Conservation (phyloP, 2,113 vertebrate genomes). For the Globicephala melas region DNA sequence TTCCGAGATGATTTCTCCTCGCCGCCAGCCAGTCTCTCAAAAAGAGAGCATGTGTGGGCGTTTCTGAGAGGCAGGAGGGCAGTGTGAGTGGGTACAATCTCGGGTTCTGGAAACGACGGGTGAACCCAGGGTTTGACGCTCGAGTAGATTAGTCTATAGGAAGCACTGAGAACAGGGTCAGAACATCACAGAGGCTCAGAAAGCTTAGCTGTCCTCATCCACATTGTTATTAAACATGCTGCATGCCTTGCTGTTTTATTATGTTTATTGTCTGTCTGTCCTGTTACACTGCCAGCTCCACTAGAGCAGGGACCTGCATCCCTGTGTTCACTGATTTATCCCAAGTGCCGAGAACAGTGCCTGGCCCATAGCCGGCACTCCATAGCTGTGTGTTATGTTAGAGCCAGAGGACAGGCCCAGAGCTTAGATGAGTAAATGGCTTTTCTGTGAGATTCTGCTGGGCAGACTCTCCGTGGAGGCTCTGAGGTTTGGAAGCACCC, state of each 20-base stretch:
- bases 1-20: not conserved
- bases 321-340: rapidly evolving
- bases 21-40: not conserved
- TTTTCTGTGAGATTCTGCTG: not conserved
- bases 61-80: not conserved
- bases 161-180: not conserved
- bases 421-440: not conserved
- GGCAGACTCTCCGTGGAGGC: not conserved
- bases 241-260: rapidly evolving
- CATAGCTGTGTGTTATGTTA: rapidly evolving
- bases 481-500: not conserved
- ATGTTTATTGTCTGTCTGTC: not conserved
- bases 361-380: rapidly evolving
- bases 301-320: rapidly evolving
- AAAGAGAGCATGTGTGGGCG: rapidly evolving
- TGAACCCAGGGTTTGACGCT: not conserved
- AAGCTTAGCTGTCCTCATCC: not conserved
- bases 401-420: not conserved
- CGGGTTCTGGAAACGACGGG: not conserved
- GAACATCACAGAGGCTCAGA: not conserved
- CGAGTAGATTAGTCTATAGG: rapidly evolving
- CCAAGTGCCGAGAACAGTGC: not conserved
- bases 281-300: rapidly evolving
- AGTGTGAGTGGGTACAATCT: rapidly evolving
- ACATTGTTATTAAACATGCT: rapidly evolving